phyloP scores from a whole-genome alignment of 37 sponge, comb jelly and placozoan species.

The Amphimedon queenslandica region DNA sequence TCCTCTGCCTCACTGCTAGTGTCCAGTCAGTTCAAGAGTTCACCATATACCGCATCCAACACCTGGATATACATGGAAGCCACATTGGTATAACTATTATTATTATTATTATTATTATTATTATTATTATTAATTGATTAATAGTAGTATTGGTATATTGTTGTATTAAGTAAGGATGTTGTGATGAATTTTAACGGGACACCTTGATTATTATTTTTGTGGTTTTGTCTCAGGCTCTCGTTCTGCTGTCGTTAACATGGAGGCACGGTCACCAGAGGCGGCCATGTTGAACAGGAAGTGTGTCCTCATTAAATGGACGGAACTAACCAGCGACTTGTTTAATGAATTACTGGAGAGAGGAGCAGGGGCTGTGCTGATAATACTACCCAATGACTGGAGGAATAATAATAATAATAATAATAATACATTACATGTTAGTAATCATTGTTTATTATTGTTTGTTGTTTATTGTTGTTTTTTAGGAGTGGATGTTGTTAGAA shows the following conservation, averaged over 20 bases:
- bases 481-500: slow-evolving; percentile 74
- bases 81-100: slow-evolving; percentile 40
- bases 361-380: slow-evolving; percentile 67
- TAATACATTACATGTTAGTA: no score
- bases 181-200: no score
- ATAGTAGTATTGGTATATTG: no score
- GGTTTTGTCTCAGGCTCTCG: slow-evolving; percentile 79
- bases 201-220: no score
- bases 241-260: slow-evolving; percentile 82
- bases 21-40: slow-evolving; percentile 84
- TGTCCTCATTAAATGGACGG: slow-evolving; percentile 61
- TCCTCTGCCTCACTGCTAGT: no score
- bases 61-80: slow-evolving; percentile 68
- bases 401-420: slow-evolving; percentile 2
- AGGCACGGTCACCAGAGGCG: slow-evolving; percentile 54
- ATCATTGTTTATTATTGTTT: no score
- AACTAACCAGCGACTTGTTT: slow-evolving; percentile 47
- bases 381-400: slow-evolving; percentile 45
- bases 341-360: slow-evolving; percentile 53
- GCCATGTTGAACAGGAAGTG: slow-evolving; percentile 63
- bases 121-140: no score
- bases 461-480: background rate
- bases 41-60: slow-evolving; percentile 74
- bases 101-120: no score
- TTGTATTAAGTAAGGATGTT: no score